Evolutionary conservation across 2,797 vertebrate species (phyloP).

Genomic region (Lacerta agilis): DNA sequence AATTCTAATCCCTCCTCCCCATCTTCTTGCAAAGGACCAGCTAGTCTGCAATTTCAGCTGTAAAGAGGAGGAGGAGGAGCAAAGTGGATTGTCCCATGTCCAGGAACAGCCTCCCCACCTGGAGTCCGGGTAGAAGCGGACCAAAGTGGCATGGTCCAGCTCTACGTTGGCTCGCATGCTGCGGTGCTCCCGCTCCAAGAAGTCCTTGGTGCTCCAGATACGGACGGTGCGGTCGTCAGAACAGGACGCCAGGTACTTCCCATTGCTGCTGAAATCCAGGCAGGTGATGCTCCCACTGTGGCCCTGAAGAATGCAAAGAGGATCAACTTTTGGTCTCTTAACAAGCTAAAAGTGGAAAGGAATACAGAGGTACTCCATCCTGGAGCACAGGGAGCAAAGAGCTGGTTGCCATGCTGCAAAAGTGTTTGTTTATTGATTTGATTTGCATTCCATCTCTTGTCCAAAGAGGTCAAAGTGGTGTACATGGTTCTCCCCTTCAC

Average conservation of each 20-base stretch:
- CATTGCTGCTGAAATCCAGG: slow-evolving; percentile 94
- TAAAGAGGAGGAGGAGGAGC: background rate
- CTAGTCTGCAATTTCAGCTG: background rate
- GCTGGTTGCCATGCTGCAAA: background rate
- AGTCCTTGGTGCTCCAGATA: slow-evolving; percentile 96
- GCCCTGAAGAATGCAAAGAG: slow-evolving; percentile 73
- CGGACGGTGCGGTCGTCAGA: slow-evolving; percentile 91
- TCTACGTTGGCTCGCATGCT: slow-evolving; percentile 90
- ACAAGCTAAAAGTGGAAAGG: background rate
- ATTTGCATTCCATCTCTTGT: no score
- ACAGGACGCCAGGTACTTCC: slow-evolving; percentile 93
- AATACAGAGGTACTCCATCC: background rate
- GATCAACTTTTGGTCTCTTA: accelerated
- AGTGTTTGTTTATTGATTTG: background rate
- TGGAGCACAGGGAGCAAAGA: background rate
- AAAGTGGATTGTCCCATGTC: background rate
- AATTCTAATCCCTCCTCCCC: background rate
- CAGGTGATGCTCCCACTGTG: slow-evolving; percentile 90
- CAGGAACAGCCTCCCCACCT: slow-evolving; percentile 77
- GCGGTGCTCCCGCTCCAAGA: slow-evolving; percentile 89
- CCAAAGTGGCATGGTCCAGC: slow-evolving; percentile 89
- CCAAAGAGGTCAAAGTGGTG: no score
- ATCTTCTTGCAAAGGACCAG: background rate
- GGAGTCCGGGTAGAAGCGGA: slow-evolving; percentile 93
- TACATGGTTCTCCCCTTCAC: no score